Evolutionary conservation across 2,113 vertebrate species (phyloP).

Genomic region (Gobiocypris rarus): DNA sequence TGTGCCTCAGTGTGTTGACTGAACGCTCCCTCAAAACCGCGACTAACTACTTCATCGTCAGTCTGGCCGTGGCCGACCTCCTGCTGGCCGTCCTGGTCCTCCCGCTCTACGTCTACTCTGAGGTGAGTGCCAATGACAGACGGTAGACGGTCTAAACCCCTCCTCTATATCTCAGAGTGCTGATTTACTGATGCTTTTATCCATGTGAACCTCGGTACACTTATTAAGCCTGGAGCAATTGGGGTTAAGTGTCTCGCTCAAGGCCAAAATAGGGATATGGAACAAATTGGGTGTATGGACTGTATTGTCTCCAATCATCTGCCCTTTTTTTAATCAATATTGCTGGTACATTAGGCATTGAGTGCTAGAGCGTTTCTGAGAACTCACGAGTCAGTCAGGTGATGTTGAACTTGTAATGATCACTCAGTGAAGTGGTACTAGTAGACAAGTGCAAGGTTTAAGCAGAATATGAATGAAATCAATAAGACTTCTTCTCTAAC

Average conservation of each 20-base stretch:
- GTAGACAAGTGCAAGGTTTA: neutral
- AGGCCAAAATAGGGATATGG: neutral
- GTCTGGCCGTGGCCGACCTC: slow-evolving; percentile 75
- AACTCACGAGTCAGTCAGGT: neutral
- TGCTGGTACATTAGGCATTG: neutral
- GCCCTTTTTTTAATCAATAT: neutral
- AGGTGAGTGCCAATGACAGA: slow-evolving; percentile 59
- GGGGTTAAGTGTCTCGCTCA: neutral
- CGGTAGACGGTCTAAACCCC: neutral
- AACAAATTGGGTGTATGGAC: neutral
- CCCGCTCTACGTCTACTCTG: slow-evolving; percentile 75
- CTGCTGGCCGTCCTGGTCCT: slow-evolving; percentile 74
- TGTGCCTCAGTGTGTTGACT: slow-evolving; percentile 77
- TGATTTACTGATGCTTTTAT: neutral
- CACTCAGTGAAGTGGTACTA: neutral
- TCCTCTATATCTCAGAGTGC: neutral
- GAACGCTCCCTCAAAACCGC: slow-evolving; percentile 77
- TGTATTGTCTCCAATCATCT: neutral
- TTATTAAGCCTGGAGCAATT: neutral
- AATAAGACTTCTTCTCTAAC: neutral
- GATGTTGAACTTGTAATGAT: neutral
- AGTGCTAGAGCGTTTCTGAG: neutral
- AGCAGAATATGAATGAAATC: neutral
- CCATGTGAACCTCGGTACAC: neutral
- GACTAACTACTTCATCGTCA: slow-evolving; percentile 81